These are phyloP conservation scores for Charina bottae DNA, from an alignment of 2,113 vertebrate species.

Conservation along the genomic window DNA sequence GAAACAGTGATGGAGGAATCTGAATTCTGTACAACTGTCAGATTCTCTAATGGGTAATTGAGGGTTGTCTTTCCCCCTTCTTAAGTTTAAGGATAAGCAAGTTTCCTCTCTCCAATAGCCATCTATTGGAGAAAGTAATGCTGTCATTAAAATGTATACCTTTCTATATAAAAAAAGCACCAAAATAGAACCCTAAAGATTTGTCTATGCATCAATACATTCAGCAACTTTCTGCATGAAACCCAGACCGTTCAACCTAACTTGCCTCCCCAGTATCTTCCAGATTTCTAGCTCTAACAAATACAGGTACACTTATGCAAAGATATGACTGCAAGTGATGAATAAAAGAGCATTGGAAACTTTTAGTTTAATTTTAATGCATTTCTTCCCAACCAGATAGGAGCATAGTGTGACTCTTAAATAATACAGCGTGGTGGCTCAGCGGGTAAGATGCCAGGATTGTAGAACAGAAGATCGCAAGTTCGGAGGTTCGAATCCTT, in stretches of 20 bases:
- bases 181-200: neutral
- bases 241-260: neutral
- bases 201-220: neutral
- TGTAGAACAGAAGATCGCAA: no score
- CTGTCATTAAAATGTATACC: neutral
- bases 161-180: neutral
- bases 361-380: slow-evolving; percentile 9
- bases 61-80: neutral
- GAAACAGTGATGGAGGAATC: neutral
- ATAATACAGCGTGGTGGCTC: slow-evolving; percentile 6
- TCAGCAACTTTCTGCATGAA: neutral
- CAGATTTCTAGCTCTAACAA: neutral
- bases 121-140: neutral
- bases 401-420: neutral
- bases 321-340: neutral
- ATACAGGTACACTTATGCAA: neutral
- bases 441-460: no score
- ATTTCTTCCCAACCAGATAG: slow-evolving; percentile 9
- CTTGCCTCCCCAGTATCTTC: neutral
- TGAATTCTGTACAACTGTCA: neutral
- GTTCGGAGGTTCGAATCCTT: no score
- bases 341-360: slow-evolving; percentile 22
- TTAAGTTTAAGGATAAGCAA: neutral
- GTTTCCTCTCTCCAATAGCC: neutral
- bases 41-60: neutral